Conservation (phyloP, 1,140 invertebrate genomes). For the Nilaparvata lugens region DNA sequence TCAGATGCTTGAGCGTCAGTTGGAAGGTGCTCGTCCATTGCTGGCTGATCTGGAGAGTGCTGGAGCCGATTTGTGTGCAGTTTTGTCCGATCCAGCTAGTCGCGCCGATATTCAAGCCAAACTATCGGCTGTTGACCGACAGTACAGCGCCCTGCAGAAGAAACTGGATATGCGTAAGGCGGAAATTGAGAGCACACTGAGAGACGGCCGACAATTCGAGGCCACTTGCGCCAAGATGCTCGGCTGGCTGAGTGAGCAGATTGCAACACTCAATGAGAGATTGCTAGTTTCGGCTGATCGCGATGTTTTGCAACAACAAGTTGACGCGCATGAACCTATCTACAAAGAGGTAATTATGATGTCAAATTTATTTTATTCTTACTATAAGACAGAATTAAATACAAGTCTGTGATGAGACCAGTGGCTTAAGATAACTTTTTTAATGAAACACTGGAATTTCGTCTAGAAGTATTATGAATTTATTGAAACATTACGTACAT, state of each 20-base stretch:
- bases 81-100: slow-evolving; percentile 82
- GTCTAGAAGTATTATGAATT: too few relatives aligned
- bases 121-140: slow-evolving; percentile 66
- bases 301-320: slow-evolving; percentile 73
- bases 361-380: slow-evolving; percentile 7
- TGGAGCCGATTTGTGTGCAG: slow-evolving; percentile 74
- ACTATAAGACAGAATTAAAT: too few relatives aligned
- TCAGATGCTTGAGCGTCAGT: slow-evolving; percentile 69
- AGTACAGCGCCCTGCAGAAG: slow-evolving; percentile 76
- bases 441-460: too few relatives aligned
- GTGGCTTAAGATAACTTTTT: too few relatives aligned
- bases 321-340: slow-evolving; percentile 64
- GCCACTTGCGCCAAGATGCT: slow-evolving; percentile 75
- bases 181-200: slow-evolving; percentile 77
- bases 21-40: slow-evolving; percentile 76
- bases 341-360: slow-evolving; percentile 1
- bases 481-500: too few relatives aligned
- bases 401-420: too few relatives aligned
- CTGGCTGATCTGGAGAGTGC: slow-evolving; percentile 80
- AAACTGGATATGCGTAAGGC: slow-evolving; percentile 83
- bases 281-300: slow-evolving; percentile 77
- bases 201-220: slow-evolving; percentile 77
- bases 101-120: slow-evolving; percentile 85
- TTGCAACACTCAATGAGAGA: slow-evolving; percentile 62
- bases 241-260: slow-evolving; percentile 76